Conservation (phyloP, 1,140 invertebrate species). For the Phthorimaea operculella region DNA sequence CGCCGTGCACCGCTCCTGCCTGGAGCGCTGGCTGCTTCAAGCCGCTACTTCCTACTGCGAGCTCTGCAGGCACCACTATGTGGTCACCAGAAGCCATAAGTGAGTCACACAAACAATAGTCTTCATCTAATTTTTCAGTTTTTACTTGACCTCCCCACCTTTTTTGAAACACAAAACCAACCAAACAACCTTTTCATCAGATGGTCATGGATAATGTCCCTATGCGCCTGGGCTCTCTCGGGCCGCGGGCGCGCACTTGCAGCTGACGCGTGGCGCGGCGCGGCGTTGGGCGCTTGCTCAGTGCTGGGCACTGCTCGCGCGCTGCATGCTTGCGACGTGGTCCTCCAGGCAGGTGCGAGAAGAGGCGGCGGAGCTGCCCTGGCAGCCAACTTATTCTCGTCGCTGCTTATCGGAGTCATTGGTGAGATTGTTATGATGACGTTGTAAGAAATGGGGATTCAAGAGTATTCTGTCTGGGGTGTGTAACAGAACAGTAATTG, state of each 20-base stretch:
- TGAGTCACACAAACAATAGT: slow-evolving; percentile 8
- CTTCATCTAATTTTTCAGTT: too few species aligned
- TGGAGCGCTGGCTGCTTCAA: slow-evolving; percentile 78
- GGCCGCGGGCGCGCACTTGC: slow-evolving; percentile 46
- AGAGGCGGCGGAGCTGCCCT: slow-evolving; percentile 41
- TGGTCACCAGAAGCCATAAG: slow-evolving; percentile 56
- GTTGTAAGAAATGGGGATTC: too few species aligned
- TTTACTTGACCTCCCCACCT: too few species aligned
- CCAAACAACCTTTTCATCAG: slow-evolving; percentile 14
- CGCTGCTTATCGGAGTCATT: slow-evolving; percentile 51
- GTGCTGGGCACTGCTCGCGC: slow-evolving; percentile 55
- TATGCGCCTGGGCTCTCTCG: slow-evolving; percentile 47
- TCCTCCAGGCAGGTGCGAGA: slow-evolving; percentile 45
- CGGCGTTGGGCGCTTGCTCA: slow-evolving; percentile 37
- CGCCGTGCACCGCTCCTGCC: slow-evolving; percentile 74
- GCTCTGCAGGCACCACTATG: slow-evolving; percentile 70
- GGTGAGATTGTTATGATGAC: too few species aligned
- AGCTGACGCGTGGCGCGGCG: slow-evolving; percentile 48
- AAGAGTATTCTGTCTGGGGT: too few species aligned
- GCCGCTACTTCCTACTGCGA: slow-evolving; percentile 71
- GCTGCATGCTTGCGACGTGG: slow-evolving; percentile 46
- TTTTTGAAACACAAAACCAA: too few species aligned
- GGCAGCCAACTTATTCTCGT: slow-evolving; percentile 54
- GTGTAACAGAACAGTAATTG: too few species aligned
- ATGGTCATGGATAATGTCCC: slow-evolving; percentile 48